Evolutionary conservation across 2,113 vertebrate genomes (phyloP).

Genomic region (Electrona antarctica): DNA sequence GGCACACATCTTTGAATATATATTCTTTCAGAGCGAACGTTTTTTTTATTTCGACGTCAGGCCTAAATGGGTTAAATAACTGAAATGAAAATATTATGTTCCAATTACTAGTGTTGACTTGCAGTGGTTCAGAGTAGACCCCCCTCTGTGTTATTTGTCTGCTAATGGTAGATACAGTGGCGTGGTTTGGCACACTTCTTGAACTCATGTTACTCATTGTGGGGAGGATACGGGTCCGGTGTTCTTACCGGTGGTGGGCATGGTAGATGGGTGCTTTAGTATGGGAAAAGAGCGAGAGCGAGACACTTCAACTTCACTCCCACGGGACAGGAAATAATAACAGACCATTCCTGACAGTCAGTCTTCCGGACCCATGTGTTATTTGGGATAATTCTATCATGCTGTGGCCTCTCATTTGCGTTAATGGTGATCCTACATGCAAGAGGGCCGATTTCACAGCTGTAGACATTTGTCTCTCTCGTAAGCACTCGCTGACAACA

Average conservation of each 20-base stretch:
- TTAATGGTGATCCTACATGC: not conserved
- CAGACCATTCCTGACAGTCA: conserved; percentile 13
- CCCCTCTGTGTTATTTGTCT: not conserved
- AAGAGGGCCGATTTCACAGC: not conserved
- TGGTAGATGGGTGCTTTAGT: not conserved
- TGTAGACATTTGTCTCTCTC: conserved; percentile 1
- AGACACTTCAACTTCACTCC: conserved; percentile 7
- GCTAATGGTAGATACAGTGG: conserved; percentile 10
- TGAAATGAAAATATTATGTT: too few species aligned
- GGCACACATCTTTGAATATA: too few species aligned
- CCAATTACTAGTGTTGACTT: too few species aligned
- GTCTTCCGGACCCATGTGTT: conserved; percentile 30
- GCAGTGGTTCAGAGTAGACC: not conserved
- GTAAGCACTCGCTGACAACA: not conserved
- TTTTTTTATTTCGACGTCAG: too few species aligned
- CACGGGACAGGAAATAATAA: conserved; percentile 38
- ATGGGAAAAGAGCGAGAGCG: not conserved
- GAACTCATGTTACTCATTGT: conserved; percentile 21
- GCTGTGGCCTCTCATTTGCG: conserved; percentile 21
- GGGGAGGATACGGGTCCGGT: conserved; percentile 4
- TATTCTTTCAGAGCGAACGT: too few species aligned
- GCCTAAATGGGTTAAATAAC: too few species aligned
- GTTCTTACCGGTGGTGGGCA: conserved; percentile 11
- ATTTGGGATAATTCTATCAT: conserved; percentile 29
- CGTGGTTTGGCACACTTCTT: not conserved